A percentile compares a stretch with the other conserved stretches of the same genome.
Conservation (phyloP, 2,113 vertebrate genomes). For the Morone chrysops region DNA sequence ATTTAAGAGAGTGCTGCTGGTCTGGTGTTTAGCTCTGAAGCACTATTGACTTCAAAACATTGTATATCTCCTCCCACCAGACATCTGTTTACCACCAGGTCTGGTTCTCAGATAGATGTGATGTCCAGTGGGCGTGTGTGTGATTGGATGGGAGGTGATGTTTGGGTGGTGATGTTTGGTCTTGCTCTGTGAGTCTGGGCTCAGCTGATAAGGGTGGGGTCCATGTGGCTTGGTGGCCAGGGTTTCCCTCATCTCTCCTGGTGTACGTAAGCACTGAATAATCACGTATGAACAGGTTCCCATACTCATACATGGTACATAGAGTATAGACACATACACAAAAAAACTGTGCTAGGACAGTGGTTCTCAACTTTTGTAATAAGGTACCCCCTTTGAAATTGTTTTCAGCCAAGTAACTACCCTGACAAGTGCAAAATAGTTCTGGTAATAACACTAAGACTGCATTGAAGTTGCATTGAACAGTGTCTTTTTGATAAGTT, state of each 20-base stretch:
- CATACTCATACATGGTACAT: background rate
- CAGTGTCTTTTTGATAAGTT: too few species aligned
- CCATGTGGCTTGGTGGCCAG: background rate
- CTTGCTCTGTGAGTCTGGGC: slow-evolving; percentile 59
- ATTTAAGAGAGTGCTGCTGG: background rate
- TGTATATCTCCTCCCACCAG: slow-evolving; percentile 58
- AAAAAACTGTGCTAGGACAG: background rate
- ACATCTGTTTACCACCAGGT: slow-evolving; percentile 25
- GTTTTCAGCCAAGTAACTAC: too few species aligned
- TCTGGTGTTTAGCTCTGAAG: slow-evolving; percentile 19
- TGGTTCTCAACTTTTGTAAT: too few species aligned
- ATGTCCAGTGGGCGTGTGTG: slow-evolving; percentile 12
- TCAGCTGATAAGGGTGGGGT: slow-evolving; percentile 77
- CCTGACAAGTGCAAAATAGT: too few species aligned
- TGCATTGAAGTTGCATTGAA: too few species aligned
- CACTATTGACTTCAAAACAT: slow-evolving; percentile 32
- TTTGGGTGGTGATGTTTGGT: slow-evolving; percentile 34
- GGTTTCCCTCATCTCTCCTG: slow-evolving; percentile 3
- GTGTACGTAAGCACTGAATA: slow-evolving; percentile 1
- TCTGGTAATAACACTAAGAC: too few species aligned
- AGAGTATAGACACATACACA: background rate
- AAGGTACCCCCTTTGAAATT: too few species aligned
- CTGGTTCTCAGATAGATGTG: slow-evolving; percentile 26
- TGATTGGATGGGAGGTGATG: slow-evolving; percentile 43
- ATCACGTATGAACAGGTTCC: background rate